A percentile compares a stretch with the other conserved stretches of the same genome.
Conservation (phyloP, 2,888 invertebrate genomes). For the Mycalesis mineus region DNA sequence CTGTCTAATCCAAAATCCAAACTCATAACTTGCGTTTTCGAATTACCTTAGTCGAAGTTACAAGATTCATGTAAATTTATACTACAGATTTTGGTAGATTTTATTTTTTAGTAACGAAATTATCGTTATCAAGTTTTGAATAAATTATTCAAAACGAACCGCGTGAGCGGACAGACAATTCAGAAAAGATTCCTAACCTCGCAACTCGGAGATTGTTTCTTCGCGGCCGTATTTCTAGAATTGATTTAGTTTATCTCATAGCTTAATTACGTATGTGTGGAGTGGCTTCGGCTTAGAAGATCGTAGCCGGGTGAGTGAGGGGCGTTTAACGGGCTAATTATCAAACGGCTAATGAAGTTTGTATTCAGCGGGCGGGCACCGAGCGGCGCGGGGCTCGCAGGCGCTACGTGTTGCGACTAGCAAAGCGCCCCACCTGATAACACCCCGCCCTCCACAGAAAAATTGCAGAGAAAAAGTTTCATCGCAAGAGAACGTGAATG, state of each 20-base stretch:
- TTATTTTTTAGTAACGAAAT: too few relatives aligned
- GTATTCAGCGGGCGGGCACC: slow-evolving; percentile 72
- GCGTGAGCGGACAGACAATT: not conserved
- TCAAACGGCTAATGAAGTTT: slow-evolving; percentile 79
- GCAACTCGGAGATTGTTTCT: not conserved
- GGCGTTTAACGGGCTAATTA: slow-evolving; percentile 78
- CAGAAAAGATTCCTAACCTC: not conserved
- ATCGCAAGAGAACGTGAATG: slow-evolving; percentile 77
- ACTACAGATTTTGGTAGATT: too few relatives aligned
- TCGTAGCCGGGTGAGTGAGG: slow-evolving; percentile 63
- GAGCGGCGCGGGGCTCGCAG: slow-evolving; percentile 54
- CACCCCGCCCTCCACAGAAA: slow-evolving; percentile 73
- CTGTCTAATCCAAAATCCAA: too few relatives aligned
- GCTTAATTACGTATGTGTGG: slow-evolving; percentile 32
- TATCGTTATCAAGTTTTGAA: too few relatives aligned
- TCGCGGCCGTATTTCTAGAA: slow-evolving; percentile 15
- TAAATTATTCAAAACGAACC: too few relatives aligned
- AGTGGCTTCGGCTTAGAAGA: slow-evolving; percentile 51
- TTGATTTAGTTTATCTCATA: slow-evolving; percentile 18
- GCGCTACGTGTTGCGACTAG: slow-evolving; percentile 71
- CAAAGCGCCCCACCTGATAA: slow-evolving; percentile 74
- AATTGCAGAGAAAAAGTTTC: slow-evolving; percentile 79
- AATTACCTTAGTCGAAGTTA: too few relatives aligned
- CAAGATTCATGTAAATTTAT: too few relatives aligned
- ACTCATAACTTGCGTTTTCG: too few relatives aligned